Conservation (phyloP, 2,797 vertebrate species). For the Artibeus jamaicensis region DNA sequence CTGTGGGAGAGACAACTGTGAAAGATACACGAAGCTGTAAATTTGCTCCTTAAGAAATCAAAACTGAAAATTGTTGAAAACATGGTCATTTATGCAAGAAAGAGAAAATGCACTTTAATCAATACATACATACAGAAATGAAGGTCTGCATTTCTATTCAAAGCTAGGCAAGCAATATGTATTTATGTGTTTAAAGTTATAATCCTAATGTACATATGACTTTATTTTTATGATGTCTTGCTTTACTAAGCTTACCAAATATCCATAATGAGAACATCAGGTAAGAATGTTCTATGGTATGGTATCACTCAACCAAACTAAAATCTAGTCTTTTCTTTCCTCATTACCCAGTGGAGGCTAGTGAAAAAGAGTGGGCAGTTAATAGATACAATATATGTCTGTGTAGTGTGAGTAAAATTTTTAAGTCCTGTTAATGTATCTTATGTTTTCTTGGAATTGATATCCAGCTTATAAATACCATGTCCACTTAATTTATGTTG, state of each 20-base stretch:
- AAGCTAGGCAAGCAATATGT: not conserved
- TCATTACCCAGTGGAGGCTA: not conserved
- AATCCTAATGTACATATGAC: not conserved
- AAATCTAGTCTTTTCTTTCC: constrained; percentile 26
- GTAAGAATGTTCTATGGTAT: not conserved
- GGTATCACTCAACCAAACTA: not conserved
- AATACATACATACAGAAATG: not conserved
- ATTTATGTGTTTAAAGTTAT: not conserved
- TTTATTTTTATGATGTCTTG: not conserved
- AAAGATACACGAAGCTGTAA: constrained; percentile 4
- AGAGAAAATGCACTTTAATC: not conserved
- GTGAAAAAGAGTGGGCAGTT: not conserved
- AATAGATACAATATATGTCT: not conserved
- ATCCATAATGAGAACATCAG: not conserved
- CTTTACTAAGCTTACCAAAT: constrained; percentile 14
- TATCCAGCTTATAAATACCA: not conserved
- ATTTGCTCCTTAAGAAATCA: constrained; percentile 15
- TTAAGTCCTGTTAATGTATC: not conserved
- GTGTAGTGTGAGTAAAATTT: not conserved
- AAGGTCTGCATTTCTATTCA: constrained; percentile 26
- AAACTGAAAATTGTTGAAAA: not conserved
- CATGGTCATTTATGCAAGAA: not conserved
- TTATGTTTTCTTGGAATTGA: not conserved
- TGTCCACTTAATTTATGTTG: not conserved
- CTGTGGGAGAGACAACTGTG: constrained; percentile 11